Evolutionary conservation across 2,113 vertebrate genomes (phyloP).

Genomic region (Oryzias woworae): DNA sequence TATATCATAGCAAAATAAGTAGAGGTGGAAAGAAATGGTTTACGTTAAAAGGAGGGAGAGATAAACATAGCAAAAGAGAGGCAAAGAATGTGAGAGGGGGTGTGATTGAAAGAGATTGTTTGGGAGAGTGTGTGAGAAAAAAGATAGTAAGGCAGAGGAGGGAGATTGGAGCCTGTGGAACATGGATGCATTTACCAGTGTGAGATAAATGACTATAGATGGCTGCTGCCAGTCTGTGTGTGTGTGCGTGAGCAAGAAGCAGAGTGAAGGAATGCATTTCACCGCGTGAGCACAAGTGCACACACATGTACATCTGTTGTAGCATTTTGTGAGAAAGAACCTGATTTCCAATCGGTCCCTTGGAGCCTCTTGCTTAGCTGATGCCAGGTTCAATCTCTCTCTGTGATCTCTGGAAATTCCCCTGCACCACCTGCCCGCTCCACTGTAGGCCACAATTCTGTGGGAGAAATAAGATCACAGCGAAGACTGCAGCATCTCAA

Average conservation of each 20-base stretch:
- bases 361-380: constrained; percentile 44
- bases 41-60: constrained; percentile 60
- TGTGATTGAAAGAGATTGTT: constrained; percentile 74
- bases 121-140: constrained; percentile 58
- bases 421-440: constrained; percentile 26
- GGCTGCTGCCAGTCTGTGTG: constrained; percentile 25
- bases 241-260: constrained; percentile 2
- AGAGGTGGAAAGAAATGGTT: constrained; percentile 43
- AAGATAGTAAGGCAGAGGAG: constrained; percentile 58
- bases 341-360: constrained; percentile 61
- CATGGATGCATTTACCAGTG: constrained; percentile 66
- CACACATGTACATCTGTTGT: constrained; percentile 26
- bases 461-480: constrained; percentile 57
- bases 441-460: constrained; percentile 42
- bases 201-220: constrained; percentile 68
- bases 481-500: constrained; percentile 58
- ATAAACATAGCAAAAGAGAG: constrained; percentile 50
- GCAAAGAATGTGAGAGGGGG: constrained; percentile 47
- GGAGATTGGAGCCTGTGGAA: constrained; percentile 59
- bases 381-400: constrained; percentile 66
- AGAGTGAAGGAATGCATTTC: constrained; percentile 8
- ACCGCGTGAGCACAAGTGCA: constrained; percentile 4
- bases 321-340: constrained; percentile 42
- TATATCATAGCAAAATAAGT: constrained; percentile 58
- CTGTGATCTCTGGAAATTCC: constrained; percentile 56